These are phyloP conservation scores for Hirtodrosophila confusa DNA, from an alignment of 2,888 invertebrate genomes.

Conservation along the genomic window DNA sequence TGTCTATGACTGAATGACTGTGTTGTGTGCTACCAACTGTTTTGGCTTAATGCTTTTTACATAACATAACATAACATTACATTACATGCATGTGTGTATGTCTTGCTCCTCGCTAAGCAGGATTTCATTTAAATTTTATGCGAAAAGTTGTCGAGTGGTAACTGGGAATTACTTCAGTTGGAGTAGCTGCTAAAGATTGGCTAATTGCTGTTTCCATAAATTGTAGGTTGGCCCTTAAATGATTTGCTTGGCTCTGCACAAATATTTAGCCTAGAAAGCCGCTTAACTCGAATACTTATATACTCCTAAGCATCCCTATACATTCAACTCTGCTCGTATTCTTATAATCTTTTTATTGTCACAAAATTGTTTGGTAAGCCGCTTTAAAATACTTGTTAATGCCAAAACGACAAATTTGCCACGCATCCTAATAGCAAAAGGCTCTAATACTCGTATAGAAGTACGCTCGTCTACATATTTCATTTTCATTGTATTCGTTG, in stretches of 20 bases:
- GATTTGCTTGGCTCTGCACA: constrained; percentile 13
- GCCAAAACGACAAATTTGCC: constrained; percentile 52
- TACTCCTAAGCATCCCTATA: not conserved
- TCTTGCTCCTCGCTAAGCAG: not conserved
- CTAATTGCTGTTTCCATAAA: constrained; percentile 40
- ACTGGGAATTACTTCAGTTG: constrained; percentile 5
- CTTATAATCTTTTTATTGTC: constrained; percentile 47
- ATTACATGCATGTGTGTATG: constrained; percentile 24
- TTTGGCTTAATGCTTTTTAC: constrained; percentile 29
- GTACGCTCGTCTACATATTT: not conserved
- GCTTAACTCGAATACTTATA: constrained; percentile 28
- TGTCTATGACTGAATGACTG: constrained; percentile 33
- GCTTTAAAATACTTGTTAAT: constrained; percentile 64
- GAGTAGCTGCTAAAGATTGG: constrained; percentile 3
- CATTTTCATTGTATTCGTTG: constrained; percentile 21
- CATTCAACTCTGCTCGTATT: constrained; percentile 23
- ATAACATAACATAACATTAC: not conserved
- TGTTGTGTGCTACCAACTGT: constrained; percentile 7
- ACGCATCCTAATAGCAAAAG: constrained; percentile 29
- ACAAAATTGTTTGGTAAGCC: constrained; percentile 66
- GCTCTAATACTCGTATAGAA: not conserved
- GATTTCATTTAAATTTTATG: constrained; percentile 49
- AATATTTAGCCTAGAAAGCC: constrained; percentile 30
- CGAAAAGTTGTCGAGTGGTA: constrained; percentile 19
- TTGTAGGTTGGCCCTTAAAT: not conserved